phyloP scores from a whole-genome alignment of 2,113 vertebrate genomes.

The Gallinago undulata region DNA sequence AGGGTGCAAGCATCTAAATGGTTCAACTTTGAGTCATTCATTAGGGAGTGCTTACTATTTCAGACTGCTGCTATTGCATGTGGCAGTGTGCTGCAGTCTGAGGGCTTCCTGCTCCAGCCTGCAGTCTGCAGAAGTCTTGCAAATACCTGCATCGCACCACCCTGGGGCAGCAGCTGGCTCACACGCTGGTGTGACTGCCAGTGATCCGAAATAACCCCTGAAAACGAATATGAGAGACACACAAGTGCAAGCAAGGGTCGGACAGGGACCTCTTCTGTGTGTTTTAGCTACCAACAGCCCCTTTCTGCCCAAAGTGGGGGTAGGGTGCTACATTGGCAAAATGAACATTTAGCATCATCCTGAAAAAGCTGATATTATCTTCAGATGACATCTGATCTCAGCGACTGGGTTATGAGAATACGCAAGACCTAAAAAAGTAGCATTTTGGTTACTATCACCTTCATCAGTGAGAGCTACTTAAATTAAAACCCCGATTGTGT shows the following conservation, averaged over 20 bases:
- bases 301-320: neutral
- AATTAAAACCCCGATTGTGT: constrained; percentile 22
- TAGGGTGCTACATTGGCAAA: neutral
- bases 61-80: neutral
- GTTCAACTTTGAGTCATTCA: neutral
- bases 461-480: constrained; percentile 15
- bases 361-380: constrained; percentile 14
- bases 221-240: neutral
- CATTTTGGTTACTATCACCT: constrained; percentile 19
- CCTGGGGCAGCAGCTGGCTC: constrained; percentile 9
- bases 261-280: neutral
- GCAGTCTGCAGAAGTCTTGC: neutral
- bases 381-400: constrained; percentile 8
- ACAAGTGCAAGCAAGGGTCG: neutral
- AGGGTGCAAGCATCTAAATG: neutral
- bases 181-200: neutral
- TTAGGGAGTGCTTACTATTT: neutral
- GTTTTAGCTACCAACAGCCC: neutral
- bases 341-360: constrained; percentile 13
- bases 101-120: neutral
- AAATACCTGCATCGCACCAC: neutral
- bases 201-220: neutral
- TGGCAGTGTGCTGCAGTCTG: neutral
- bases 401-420: neutral
- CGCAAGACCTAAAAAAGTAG: neutral